Evolutionary conservation across 2,797 vertebrate genomes (phyloP).

Genomic region (Rhabdomys pumilio): DNA sequence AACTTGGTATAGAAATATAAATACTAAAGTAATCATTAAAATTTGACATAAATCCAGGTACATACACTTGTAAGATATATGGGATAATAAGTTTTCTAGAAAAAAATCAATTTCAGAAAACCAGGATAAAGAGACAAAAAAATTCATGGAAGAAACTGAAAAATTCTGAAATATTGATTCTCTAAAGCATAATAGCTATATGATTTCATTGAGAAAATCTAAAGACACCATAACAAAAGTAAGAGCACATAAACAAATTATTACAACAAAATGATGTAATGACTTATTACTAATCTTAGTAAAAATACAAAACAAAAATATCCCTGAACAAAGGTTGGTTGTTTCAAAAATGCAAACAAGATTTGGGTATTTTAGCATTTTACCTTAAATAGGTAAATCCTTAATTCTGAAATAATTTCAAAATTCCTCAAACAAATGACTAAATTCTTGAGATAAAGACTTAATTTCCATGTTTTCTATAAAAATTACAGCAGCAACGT

Average conservation of each 20-base stretch:
- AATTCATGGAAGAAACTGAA: background rate
- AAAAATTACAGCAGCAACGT: background rate
- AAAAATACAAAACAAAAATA: background rate
- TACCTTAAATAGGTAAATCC: background rate
- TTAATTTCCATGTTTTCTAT: background rate
- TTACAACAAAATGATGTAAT: background rate
- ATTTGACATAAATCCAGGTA: background rate
- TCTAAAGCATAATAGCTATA: background rate
- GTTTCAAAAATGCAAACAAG: background rate
- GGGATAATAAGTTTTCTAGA: background rate
- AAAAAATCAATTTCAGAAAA: constrained; percentile 6
- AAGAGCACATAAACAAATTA: background rate
- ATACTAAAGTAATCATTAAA: background rate
- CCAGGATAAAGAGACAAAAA: background rate
- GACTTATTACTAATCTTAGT: background rate
- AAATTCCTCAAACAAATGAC: background rate
- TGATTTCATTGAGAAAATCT: background rate
- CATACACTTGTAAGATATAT: background rate
- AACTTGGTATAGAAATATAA: background rate
- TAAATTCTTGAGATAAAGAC: background rate
- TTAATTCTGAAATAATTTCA: background rate
- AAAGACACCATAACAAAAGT: background rate
- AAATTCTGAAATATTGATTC: background rate
- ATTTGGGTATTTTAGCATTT: background rate
- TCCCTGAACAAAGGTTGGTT: background rate